Conservation (phyloP, 2,888 invertebrate species). For the Drosophila pseudotalamancana region DNA sequence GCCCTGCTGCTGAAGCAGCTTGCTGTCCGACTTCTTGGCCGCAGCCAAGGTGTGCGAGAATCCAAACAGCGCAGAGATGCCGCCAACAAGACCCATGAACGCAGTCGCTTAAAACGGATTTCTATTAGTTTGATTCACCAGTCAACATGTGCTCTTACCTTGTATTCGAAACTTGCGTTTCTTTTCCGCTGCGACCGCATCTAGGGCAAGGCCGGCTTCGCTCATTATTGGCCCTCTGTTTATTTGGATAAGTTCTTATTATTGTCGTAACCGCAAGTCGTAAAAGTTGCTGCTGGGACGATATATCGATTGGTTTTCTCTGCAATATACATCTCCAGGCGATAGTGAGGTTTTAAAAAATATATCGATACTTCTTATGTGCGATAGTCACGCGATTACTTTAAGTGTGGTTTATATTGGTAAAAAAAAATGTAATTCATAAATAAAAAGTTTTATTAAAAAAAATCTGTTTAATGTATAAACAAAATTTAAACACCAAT, state of each 20-base stretch:
- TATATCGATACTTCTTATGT: too few relatives aligned
- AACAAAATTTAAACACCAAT: too few relatives aligned
- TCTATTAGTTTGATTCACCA: not conserved
- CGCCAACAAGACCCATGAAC: conserved; percentile 84
- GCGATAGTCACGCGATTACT: not conserved
- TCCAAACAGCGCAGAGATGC: conserved; percentile 91
- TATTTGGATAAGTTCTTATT: not conserved
- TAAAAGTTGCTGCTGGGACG: not conserved
- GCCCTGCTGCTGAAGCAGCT: conserved; percentile 90
- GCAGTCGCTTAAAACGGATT: conserved; percentile 73
- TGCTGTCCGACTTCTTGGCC: conserved; percentile 92
- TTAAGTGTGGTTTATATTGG: not conserved
- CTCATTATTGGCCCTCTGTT: conserved; percentile 20
- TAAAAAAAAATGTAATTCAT: too few relatives aligned
- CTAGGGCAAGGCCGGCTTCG: conserved; percentile 45
- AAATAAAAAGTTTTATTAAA: too few relatives aligned
- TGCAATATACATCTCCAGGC: not conserved
- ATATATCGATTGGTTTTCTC: conserved; percentile 6
- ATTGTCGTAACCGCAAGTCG: conserved; percentile 53
- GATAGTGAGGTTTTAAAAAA: not conserved
- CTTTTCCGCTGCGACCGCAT: conserved; percentile 63
- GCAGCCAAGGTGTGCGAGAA: conserved; percentile 92
- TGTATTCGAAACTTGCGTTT: conserved; percentile 67
- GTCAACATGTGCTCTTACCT: too few relatives aligned
- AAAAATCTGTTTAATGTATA: too few relatives aligned